Evolutionary conservation across 2,797 vertebrate genomes (phyloP).

Genomic region (Sebastes hubbsi): DNA sequence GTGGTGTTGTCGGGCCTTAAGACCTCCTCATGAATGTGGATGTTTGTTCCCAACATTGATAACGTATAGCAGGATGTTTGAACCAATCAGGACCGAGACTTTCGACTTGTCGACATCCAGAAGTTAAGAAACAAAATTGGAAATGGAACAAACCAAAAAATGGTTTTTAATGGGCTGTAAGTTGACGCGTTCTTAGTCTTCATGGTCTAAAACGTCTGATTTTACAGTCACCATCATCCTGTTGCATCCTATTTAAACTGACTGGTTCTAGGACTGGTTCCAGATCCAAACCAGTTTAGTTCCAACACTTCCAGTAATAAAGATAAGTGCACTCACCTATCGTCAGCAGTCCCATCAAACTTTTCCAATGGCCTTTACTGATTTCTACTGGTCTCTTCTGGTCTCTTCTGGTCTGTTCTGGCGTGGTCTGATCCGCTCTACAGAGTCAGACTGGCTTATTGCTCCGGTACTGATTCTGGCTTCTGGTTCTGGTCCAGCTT

Average conservation of each 20-base stretch:
- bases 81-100: background rate
- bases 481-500: constrained; percentile 14
- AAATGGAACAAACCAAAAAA: background rate
- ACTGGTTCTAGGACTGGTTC: background rate
- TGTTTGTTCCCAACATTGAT: background rate
- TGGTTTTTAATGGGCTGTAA: background rate
- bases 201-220: background rate
- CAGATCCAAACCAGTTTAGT: background rate
- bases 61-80: background rate
- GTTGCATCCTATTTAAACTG: background rate
- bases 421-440: background rate
- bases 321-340: constrained; percentile 56
- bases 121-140: background rate
- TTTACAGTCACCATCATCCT: background rate
- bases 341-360: constrained; percentile 77
- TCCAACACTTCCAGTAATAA: background rate
- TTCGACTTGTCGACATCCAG: background rate
- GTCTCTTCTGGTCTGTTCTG: constrained; percentile 34
- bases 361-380: constrained; percentile 62
- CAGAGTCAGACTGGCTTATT: constrained; percentile 4
- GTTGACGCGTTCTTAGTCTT: background rate
- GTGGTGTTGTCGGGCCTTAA: no score
- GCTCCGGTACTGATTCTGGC: constrained; percentile 10
- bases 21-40: no score
- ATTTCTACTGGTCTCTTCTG: constrained; percentile 44